Conservation (phyloP, 2,797 vertebrate species). For the Eupleurogrammus muticus region DNA sequence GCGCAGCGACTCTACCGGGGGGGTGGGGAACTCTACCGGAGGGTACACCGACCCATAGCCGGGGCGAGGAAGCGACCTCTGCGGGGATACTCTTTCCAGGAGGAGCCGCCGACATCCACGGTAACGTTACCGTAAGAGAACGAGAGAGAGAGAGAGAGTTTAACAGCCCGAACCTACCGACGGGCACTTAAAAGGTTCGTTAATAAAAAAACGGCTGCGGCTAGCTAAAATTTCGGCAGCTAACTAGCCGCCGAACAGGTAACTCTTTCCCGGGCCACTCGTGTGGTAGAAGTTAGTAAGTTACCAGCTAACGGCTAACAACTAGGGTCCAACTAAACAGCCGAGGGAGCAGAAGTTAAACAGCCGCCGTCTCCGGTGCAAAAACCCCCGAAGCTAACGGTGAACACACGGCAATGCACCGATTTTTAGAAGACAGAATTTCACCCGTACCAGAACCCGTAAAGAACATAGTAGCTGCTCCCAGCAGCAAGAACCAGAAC, state of each 20-base stretch:
- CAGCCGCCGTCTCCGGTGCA: not conserved
- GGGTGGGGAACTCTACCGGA: slow-evolving; percentile 24
- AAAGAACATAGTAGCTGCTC: not conserved
- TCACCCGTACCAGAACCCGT: not conserved
- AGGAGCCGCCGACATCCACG: slow-evolving; percentile 72
- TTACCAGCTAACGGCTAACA: slow-evolving; percentile 12
- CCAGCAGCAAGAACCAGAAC: not conserved
- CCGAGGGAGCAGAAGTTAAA: slow-evolving; percentile 24
- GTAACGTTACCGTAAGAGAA: slow-evolving; percentile 37
- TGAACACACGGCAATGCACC: slow-evolving; percentile 5
- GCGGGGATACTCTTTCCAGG: slow-evolving; percentile 46
- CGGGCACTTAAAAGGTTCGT: slow-evolving; percentile 7
- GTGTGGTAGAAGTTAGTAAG: not conserved
- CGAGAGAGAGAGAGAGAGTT: not conserved
- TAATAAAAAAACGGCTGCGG: slow-evolving; percentile 24
- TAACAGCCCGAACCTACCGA: not conserved
- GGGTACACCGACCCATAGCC: slow-evolving; percentile 48
- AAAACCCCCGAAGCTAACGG: slow-evolving; percentile 37
- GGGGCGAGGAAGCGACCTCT: slow-evolving; percentile 65
- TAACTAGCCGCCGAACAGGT: slow-evolving; percentile 21
- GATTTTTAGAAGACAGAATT: slow-evolving; percentile 9
- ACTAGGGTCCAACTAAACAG: slow-evolving; percentile 4
- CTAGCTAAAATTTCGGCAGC: slow-evolving; percentile 48
- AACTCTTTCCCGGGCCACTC: not conserved
- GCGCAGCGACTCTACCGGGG: not conserved